Conservation (phyloP, 2,888 invertebrate species). For the Cremastinae sp. region DNA sequence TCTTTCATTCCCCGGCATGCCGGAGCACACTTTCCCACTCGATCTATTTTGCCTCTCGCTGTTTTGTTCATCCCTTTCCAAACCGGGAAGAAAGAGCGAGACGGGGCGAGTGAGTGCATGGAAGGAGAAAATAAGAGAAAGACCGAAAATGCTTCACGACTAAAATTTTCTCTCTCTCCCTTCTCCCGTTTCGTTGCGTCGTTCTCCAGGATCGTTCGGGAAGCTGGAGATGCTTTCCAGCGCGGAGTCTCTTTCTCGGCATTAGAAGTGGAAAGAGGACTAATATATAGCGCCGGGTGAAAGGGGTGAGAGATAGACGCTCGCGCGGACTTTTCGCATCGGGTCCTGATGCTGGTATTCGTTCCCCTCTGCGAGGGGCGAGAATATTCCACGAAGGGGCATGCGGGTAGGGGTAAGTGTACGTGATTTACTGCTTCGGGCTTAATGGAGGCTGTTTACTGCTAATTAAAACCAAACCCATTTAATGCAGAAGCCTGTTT, state of each 20-base stretch:
- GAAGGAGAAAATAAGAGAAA: not conserved
- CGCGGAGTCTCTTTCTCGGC: constrained; percentile 28
- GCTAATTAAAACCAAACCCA: constrained; percentile 79
- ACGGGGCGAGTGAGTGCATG: constrained; percentile 2
- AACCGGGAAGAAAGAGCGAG: constrained; percentile 19
- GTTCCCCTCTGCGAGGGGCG: constrained; percentile 37
- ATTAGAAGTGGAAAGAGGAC: constrained; percentile 66
- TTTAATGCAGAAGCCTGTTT: constrained; percentile 71
- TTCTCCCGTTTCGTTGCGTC: constrained; percentile 12
- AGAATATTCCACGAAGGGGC: constrained; percentile 51
- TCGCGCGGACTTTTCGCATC: constrained; percentile 58
- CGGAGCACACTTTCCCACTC: constrained; percentile 50
- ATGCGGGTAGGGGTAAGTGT: constrained; percentile 72
- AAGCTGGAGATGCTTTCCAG: constrained; percentile 43
- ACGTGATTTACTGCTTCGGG: constrained; percentile 77
- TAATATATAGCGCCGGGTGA: constrained; percentile 39
- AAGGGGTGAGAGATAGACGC: constrained; percentile 41
- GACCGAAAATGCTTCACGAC: constrained; percentile 6
- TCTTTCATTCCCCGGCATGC: constrained; percentile 49
- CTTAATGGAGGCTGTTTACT: constrained; percentile 79
- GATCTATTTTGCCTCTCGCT: constrained; percentile 54
- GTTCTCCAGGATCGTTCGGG: constrained; percentile 24
- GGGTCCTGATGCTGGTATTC: no score
- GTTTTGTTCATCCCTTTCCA: constrained; percentile 48
- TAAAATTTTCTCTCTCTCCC: not conserved